Conservation (phyloP, 1,140 invertebrate genomes). For the Pygmarrhopalites habei region DNA sequence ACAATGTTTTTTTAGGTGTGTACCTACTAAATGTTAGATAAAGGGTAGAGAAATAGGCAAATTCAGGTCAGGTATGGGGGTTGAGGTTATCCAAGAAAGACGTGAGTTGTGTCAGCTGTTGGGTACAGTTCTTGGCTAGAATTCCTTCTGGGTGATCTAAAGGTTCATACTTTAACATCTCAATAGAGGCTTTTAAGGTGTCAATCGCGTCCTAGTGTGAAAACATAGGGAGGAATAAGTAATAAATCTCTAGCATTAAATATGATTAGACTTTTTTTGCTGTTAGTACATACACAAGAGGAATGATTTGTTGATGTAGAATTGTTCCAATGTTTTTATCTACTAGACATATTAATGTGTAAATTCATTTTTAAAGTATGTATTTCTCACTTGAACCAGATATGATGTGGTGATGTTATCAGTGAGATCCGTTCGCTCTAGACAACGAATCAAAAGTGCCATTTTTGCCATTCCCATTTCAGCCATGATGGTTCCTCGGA, state of each 20-base stretch:
- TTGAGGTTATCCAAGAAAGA: slow-evolving; percentile 22
- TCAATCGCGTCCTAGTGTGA: slow-evolving; percentile 21
- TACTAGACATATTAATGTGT: too few species aligned
- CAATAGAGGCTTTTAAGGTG: slow-evolving; percentile 12
- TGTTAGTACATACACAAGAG: too few species aligned
- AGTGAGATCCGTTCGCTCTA: slow-evolving; percentile 4
- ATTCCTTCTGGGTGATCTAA: slow-evolving; percentile 27
- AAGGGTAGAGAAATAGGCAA: too few species aligned
- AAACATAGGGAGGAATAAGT: too few species aligned
- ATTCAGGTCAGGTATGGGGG: slow-evolving; percentile 9
- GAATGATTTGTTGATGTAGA: too few species aligned
- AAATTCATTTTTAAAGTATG: too few species aligned
- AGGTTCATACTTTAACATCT: slow-evolving; percentile 27
- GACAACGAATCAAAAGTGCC: slow-evolving; percentile 15
- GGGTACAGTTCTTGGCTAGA: slow-evolving; percentile 7
- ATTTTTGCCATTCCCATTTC: slow-evolving; percentile 29
- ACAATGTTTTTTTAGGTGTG: too few species aligned
- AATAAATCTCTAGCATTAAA: too few species aligned
- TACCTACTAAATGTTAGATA: too few species aligned
- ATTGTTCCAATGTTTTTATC: too few species aligned
- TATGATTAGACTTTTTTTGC: too few species aligned
- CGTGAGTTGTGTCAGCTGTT: slow-evolving; percentile 17
- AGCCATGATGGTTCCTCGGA: slow-evolving; percentile 31
- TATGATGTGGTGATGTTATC: slow-evolving; percentile 1
- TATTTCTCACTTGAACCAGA: slow-evolving; percentile 4